Evolutionary conservation across 2,113 vertebrate species (phyloP).

Genomic region (Sula dactylatra): DNA sequence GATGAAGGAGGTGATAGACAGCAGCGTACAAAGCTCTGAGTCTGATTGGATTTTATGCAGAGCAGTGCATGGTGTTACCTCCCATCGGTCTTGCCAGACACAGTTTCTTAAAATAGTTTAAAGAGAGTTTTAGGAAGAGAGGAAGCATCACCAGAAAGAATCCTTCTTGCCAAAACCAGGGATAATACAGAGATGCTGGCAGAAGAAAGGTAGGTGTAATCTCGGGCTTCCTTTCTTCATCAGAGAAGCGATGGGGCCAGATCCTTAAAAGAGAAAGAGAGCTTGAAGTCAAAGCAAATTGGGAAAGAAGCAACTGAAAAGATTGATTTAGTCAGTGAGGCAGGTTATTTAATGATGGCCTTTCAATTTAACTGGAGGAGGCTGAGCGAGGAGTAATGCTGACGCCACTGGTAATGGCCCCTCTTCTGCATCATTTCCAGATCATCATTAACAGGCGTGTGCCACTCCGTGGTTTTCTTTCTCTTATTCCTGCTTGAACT

Average conservation of each 20-base stretch:
- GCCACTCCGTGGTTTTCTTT: background rate
- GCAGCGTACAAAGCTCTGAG: background rate
- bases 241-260: background rate
- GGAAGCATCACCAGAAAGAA: background rate
- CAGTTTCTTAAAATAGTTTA: background rate
- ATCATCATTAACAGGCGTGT: background rate
- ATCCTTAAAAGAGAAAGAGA: background rate
- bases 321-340: background rate
- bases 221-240: background rate
- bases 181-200: background rate
- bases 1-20: background rate
- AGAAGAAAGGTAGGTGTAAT: background rate
- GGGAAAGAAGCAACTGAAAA: background rate
- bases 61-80: background rate
- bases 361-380: background rate
- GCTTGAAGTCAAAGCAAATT: background rate
- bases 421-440: background rate
- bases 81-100: background rate
- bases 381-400: background rate
- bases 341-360: background rate
- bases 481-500: background rate
- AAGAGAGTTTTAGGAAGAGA: background rate
- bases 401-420: background rate
- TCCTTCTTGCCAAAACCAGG: background rate
- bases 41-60: background rate